phyloP scores from a whole-genome alignment of 2,113 vertebrate species.

The Hystrix brachyura region DNA sequence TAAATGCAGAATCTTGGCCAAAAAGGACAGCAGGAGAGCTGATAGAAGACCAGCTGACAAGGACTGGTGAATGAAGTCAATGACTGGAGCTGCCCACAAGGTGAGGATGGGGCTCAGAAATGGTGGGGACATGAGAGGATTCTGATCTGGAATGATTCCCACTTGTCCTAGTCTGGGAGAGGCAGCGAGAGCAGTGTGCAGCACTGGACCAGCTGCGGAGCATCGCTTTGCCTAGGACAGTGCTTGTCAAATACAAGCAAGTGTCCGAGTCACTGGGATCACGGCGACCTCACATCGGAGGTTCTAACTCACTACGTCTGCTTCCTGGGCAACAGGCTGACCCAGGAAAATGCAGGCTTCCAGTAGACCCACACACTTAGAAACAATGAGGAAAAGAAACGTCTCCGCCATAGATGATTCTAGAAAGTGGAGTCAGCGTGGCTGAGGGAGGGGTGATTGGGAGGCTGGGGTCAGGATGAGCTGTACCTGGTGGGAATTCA shows the following conservation, averaged over 20 bases:
- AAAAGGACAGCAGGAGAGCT: neutral
- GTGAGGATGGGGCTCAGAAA: neutral
- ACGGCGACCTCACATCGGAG: accelerated
- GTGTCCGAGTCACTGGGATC: neutral
- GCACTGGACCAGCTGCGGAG: accelerated
- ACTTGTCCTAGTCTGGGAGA: neutral
- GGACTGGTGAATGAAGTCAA: too few relatives aligned
- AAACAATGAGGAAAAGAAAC: conserved; percentile 8
- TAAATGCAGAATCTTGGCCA: neutral
- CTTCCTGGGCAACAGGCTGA: too few relatives aligned
- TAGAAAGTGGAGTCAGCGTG: neutral
- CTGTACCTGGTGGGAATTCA: neutral
- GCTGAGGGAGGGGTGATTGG: neutral
- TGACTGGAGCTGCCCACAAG: too few relatives aligned
- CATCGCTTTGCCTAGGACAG: neutral
- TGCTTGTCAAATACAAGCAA: accelerated
- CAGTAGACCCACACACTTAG: neutral
- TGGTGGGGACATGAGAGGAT: neutral
- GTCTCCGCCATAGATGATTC: neutral
- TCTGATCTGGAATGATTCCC: neutral
- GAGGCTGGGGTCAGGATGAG: neutral
- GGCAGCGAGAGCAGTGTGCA: neutral
- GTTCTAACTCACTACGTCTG: neutral
- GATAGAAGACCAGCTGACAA: neutral
- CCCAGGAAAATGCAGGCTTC: neutral